Evolutionary conservation across 2,888 invertebrate species (phyloP), one percentile per base, ranked within the genome.

Genomic region (Pachydiplax longipennis): DNA sequence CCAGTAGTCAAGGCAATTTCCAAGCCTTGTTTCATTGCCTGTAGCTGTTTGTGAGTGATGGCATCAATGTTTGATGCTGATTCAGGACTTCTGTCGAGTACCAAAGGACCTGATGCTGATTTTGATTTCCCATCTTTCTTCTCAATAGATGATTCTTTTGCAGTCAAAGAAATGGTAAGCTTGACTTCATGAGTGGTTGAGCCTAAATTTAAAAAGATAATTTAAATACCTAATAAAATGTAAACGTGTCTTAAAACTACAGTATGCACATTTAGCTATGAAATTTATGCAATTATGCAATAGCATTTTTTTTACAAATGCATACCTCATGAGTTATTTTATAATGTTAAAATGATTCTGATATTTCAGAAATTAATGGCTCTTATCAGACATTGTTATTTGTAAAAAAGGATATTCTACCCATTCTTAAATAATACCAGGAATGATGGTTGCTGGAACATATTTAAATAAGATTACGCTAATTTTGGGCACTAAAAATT

Each of bases 1-100:
- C 99, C 99, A 93, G 96, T 96, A 90, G 95, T 93, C 10, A 98
- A 94, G 0, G 97, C 97, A 2, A 96, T 94, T 61, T 94, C 93
- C 1, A 97, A 95, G 0, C 98, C 99, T 92, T 96, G 96, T 91
- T 95, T 95, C 37, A 99, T 94, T 2, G 97, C 96, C 91, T 95
- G 94, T 92, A 98, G 93, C 91, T 95, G 95, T 90, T 96, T 96
- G 18, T 96, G 96, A 91, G 95, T 95, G 31, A 98, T 93, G 90
- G 94, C 94, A 0, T 96, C 95, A 15, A 98, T 94, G 93, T 97
- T 97, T 12, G 96, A 95, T 0, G 96, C 95, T 92, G 95, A 96
- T 15, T 97, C 97, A 0, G 95, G 95, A 0, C 95, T 95, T 92
- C 95, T 96, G 93, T 97, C 97, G 53, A 97, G 93, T 91, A 96